Evolutionary conservation across 2,797 vertebrate species (phyloP).

Genomic region (Onychomys leucogaster): DNA sequence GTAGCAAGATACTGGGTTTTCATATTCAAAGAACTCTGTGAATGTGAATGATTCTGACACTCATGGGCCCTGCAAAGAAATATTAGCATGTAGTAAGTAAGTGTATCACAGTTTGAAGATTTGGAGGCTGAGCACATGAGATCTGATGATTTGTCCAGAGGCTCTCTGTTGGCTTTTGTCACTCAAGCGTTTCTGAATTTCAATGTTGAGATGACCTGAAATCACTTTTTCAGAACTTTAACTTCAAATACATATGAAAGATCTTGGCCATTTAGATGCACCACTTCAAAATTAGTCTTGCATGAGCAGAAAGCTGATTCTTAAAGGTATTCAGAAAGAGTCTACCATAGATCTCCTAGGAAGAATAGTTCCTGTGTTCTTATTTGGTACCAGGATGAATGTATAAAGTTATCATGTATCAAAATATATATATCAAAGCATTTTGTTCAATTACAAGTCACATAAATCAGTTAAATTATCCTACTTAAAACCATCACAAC

Average conservation of each 20-base stretch:
- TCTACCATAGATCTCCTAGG: constrained; percentile 67
- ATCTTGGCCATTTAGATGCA: constrained; percentile 66
- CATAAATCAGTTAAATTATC: constrained; percentile 42
- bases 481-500: neutral
- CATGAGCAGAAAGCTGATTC: constrained; percentile 68
- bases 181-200: constrained; percentile 41
- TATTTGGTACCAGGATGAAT: neutral
- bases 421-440: neutral
- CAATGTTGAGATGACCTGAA: constrained; percentile 33
- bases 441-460: neutral
- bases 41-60: constrained; percentile 58
- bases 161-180: constrained; percentile 7
- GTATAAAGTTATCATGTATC: neutral
- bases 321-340: constrained; percentile 72
- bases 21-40: constrained; percentile 56
- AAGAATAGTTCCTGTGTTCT: constrained; percentile 58
- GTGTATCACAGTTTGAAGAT: constrained; percentile 40
- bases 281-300: constrained; percentile 76
- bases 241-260: constrained; percentile 57
- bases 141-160: constrained; percentile 50
- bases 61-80: constrained; percentile 30
- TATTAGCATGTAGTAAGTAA: neutral
- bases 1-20: constrained; percentile 60
- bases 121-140: constrained; percentile 24
- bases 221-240: constrained; percentile 21